Base-by-base conservation (phyloP, 2,113 vertebrate genomes). In the Gallinago jamesoni region DNA sequence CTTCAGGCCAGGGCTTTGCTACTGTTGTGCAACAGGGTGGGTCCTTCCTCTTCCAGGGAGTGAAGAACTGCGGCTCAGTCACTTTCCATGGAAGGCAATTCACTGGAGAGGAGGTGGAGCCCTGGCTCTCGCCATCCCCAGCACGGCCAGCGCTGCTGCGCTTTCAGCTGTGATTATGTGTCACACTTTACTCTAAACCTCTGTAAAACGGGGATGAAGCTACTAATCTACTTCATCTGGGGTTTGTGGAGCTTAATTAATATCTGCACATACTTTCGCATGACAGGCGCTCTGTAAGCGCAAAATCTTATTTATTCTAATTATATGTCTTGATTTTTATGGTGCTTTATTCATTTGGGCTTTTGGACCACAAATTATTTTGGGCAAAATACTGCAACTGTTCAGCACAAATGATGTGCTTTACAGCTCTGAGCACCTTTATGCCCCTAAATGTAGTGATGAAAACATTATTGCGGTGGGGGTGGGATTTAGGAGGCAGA, bases 61-160 rank as follows among this genome's bases (percentile, higher is more conserved):
- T 63, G 9, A 14, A 88, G 92, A 68, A 25, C 72, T 68, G 66
- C 88, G 43, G 16, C 89, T 66, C 85, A 2, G 64, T 56, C 83
- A 70, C 94, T 96, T 92, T 93, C 95, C 94, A 82, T 94, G 47
- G 95, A 96, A 96, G 94, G 90, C 91, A 95, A 84, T 89, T 75
- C n/a, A 57, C 30, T 64, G 79, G 19, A 50, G 81, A 41, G 89
- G 90, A 97, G 96, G 88, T 89, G 94, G 92, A 96, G 96, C 76
- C 78, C 31, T 88, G 93, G 79, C 87, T 66, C 41, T 62, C 7
- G 0, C 31, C 53, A 22, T 47, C 39, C 31, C 37, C 5, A 5
- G 78, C 47, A 27, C 3, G 0, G 79, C 47, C 47, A 55, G 47
- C 87, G 20, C 66, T 3, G 35, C 84, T 75, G 69, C 48, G 4